Conservation (phyloP, 2,888 invertebrate species). For the Ophion slaviceki region DNA sequence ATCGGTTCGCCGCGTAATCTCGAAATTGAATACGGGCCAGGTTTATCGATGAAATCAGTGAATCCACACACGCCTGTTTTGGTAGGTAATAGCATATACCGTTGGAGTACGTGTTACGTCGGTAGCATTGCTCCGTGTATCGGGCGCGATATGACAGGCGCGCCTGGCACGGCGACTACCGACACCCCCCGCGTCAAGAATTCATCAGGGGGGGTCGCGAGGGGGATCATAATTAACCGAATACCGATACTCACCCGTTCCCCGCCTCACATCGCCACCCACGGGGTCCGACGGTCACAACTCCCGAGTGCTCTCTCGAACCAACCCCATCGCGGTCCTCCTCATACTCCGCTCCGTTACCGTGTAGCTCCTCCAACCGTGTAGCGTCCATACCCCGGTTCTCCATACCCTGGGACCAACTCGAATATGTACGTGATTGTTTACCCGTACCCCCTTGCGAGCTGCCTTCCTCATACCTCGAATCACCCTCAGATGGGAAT, state of each 20-base stretch:
- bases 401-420: constrained; percentile 75
- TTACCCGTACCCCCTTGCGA: constrained; percentile 52
- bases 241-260: constrained; percentile 82
- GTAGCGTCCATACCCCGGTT: constrained; percentile 61
- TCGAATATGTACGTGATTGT: constrained; percentile 79
- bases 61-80: constrained; percentile 45
- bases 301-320: constrained; percentile 49
- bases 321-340: constrained; percentile 62
- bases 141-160: constrained; percentile 81
- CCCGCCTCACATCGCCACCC: constrained; percentile 61
- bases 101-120: constrained; percentile 71
- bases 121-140: constrained; percentile 78
- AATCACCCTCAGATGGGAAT: constrained; percentile 43
- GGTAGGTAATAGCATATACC: constrained; percentile 52
- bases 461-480: constrained; percentile 36
- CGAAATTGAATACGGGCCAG: constrained; percentile 46
- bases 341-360: constrained; percentile 51
- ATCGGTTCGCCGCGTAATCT: constrained; percentile 63
- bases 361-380: constrained; percentile 43
- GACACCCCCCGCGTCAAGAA: constrained; percentile 83
- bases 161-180: constrained; percentile 81
- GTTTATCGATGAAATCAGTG: constrained; percentile 60
- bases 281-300: constrained; percentile 60
- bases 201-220: constrained; percentile 76
- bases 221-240: constrained; percentile 83